Percentiles rank a stretch among this genome's conserved stretches.
Conservation (phyloP, 2,797 vertebrate species). For the Sardinella longiceps region DNA sequence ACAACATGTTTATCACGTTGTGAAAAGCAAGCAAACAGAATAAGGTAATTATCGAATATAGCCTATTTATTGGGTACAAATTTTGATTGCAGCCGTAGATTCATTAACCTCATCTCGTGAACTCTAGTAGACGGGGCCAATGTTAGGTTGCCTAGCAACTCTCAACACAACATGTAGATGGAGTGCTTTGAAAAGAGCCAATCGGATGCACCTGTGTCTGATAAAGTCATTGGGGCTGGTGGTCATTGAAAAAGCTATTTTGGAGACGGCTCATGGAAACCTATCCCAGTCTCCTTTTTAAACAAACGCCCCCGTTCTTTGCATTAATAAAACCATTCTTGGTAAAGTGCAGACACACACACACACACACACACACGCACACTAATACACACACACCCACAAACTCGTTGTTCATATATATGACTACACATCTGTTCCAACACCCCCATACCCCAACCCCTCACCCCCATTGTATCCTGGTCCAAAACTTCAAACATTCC, state of each 20-base stretch:
- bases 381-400: neutral
- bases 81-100: neutral
- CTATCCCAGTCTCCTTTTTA: neutral
- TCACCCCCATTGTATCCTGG: neutral
- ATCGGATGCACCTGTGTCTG: neutral
- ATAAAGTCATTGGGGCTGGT: neutral
- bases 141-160: neutral
- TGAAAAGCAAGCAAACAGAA: neutral
- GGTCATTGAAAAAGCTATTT: neutral
- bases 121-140: neutral
- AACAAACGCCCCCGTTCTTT: neutral
- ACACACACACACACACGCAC: neutral
- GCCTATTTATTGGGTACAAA: neutral
- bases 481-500: neutral
- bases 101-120: neutral
- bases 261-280: neutral
- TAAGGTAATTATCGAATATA: neutral
- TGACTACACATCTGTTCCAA: slow-evolving; percentile 7
- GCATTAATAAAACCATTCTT: slow-evolving; percentile 4
- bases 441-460: neutral
- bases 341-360: neutral
- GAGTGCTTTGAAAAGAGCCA: neutral
- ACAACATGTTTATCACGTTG: neutral
- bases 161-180: neutral
- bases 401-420: neutral